phyloP scores from a whole-genome alignment of 2,888 invertebrate species.

The Helleia helle region DNA sequence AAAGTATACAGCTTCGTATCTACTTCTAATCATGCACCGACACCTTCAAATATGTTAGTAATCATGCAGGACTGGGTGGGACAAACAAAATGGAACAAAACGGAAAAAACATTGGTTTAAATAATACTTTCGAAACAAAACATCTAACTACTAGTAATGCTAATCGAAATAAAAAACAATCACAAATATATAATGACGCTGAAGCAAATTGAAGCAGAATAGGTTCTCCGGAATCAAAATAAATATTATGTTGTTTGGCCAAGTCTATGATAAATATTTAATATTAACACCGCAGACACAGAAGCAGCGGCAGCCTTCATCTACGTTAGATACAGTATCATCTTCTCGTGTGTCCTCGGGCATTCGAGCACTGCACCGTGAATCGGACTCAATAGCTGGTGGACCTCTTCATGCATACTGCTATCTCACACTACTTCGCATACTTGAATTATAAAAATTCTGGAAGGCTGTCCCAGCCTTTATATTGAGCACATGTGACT shows the following conservation, averaged over 20 bases:
- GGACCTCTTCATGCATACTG: slow-evolving; percentile 41
- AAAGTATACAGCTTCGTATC: slow-evolving; percentile 36
- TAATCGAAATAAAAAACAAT: slow-evolving; percentile 44
- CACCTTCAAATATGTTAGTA: slow-evolving; percentile 54
- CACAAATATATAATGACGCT: slow-evolving; percentile 67
- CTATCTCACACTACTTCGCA: slow-evolving; percentile 37
- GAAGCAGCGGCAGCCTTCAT: slow-evolving; percentile 44
- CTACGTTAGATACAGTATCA: slow-evolving; percentile 16
- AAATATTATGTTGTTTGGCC: slow-evolving; percentile 71
- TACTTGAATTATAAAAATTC: slow-evolving; percentile 27
- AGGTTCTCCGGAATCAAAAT: slow-evolving; percentile 73
- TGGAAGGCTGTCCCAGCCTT: slow-evolving; percentile 69
- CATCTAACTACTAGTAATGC: slow-evolving; percentile 57
- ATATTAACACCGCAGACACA: slow-evolving; percentile 51
- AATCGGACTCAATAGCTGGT: slow-evolving; percentile 16
- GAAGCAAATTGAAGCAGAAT: slow-evolving; percentile 73
- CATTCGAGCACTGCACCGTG: slow-evolving; percentile 14
- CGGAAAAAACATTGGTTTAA: slow-evolving; percentile 71
- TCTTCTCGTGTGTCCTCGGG: slow-evolving; percentile 20
- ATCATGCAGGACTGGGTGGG: slow-evolving; percentile 51
- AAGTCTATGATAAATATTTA: slow-evolving; percentile 62
- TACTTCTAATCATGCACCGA: slow-evolving; percentile 48
- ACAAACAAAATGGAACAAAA: slow-evolving; percentile 57
- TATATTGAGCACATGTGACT: slow-evolving; percentile 34
- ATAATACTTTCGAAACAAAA: slow-evolving; percentile 60